phyloP scores from a whole-genome alignment of 2,888 invertebrate species.

The Liodrosophila aerea region DNA sequence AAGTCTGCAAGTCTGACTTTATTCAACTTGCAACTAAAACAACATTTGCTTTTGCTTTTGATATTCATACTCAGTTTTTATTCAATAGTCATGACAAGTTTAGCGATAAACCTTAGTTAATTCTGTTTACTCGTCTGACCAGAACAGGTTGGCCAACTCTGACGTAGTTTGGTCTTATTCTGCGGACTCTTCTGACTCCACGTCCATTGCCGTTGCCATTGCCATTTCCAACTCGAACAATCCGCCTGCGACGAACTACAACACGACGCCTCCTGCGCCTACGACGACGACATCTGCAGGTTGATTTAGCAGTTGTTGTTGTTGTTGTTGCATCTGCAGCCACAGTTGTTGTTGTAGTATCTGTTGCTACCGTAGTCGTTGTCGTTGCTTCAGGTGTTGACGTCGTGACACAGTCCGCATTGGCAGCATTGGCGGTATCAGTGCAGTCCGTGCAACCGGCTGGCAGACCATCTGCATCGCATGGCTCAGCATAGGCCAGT shows the following conservation, averaged over 20 bases:
- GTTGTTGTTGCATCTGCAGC: background rate
- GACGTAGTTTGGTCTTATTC: background rate
- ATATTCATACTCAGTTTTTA: too few relatives aligned
- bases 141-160: too few relatives aligned
- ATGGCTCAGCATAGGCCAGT: conserved; percentile 1
- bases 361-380: background rate
- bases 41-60: too few relatives aligned
- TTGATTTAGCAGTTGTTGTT: too few relatives aligned
- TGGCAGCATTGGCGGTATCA: background rate
- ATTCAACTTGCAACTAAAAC: too few relatives aligned
- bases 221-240: too few relatives aligned
- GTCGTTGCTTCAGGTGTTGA: background rate
- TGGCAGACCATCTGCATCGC: conserved; percentile 7
- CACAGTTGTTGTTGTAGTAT: background rate
- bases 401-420: conserved; percentile 21
- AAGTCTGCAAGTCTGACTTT: too few relatives aligned
- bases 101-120: too few relatives aligned
- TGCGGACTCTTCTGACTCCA: too few relatives aligned
- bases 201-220: too few relatives aligned
- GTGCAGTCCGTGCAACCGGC: conserved; percentile 21
- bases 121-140: too few relatives aligned
- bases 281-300: background rate
- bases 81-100: too few relatives aligned
- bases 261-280: background rate
- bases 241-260: background rate